These are phyloP conservation scores for Macrophya alboannulata DNA, from an alignment of 2,888 invertebrate genomes.

Conservation along the genomic window DNA sequence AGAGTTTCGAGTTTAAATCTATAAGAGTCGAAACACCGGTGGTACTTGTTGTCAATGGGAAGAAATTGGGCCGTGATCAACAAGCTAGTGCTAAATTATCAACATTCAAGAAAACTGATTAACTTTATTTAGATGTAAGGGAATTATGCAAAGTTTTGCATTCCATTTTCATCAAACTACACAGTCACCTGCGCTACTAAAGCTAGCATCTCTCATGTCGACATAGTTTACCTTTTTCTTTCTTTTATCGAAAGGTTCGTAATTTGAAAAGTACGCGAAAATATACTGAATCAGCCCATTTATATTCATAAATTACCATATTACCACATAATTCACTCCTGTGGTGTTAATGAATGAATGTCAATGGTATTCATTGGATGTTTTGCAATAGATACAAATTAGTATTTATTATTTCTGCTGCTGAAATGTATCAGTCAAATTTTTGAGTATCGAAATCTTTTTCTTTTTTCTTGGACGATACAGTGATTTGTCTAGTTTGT, in stretches of 20 bases:
- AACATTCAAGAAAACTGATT: conserved; percentile 85
- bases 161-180: conserved; percentile 5
- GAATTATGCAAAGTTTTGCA: conserved; percentile 41
- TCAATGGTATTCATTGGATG: not conserved
- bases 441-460: not conserved
- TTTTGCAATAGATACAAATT: not conserved
- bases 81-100: conserved; percentile 86
- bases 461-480: not conserved
- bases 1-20: conserved; percentile 88
- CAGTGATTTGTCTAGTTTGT: not conserved
- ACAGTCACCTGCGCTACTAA: not conserved
- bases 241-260: not conserved
- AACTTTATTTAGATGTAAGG: conserved; percentile 66
- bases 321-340: not conserved
- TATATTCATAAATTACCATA: conserved; percentile 22
- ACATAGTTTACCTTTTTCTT: not conserved
- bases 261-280: not conserved
- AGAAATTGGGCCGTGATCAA: conserved; percentile 85
- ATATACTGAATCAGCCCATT: not conserved
- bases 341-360: not conserved
- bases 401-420: not conserved
- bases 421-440: not conserved
- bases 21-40: conserved; percentile 91
- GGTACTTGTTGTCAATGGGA: conserved; percentile 89
- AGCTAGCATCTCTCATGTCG: conserved; percentile 8